A percentile compares a stretch with the other conserved stretches of the same genome.
These are phyloP conservation scores for Galeopterus variegatus DNA, from an alignment of 2,113 vertebrate species.

Conservation along the genomic window DNA sequence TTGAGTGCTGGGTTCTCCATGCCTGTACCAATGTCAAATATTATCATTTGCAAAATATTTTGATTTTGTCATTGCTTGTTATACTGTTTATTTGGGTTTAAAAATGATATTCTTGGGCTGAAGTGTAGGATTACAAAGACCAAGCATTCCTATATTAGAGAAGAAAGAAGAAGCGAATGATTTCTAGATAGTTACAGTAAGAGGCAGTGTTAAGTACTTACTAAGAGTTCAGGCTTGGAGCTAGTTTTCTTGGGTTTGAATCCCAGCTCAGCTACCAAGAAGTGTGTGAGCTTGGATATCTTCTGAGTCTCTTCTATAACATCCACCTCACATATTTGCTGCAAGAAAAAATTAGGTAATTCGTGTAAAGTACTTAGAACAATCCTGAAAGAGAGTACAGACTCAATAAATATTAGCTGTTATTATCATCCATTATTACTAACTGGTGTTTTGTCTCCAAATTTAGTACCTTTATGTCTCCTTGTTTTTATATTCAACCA, in stretches of 20 bases:
- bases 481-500: not conserved
- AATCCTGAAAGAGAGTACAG: not conserved
- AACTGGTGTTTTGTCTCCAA: not conserved
- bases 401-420: not conserved
- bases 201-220: not conserved
- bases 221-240: not conserved
- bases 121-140: not conserved
- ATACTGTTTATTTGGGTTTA: not conserved
- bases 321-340: not conserved
- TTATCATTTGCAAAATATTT: slow-evolving; percentile 33
- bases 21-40: not conserved
- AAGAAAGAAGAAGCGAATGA: not conserved
- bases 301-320: not conserved
- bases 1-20: not conserved
- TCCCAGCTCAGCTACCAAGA: not conserved
- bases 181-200: not conserved
- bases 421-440: not conserved
- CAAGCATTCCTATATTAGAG: not conserved
- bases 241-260: not conserved
- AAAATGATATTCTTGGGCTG: not conserved
- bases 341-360: not conserved
- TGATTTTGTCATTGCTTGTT: not conserved
- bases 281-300: not conserved
- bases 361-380: not conserved
- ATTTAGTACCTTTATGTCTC: not conserved